Conservation (phyloP, 1,140 invertebrate species). For the Drosophila neocordata region DNA sequence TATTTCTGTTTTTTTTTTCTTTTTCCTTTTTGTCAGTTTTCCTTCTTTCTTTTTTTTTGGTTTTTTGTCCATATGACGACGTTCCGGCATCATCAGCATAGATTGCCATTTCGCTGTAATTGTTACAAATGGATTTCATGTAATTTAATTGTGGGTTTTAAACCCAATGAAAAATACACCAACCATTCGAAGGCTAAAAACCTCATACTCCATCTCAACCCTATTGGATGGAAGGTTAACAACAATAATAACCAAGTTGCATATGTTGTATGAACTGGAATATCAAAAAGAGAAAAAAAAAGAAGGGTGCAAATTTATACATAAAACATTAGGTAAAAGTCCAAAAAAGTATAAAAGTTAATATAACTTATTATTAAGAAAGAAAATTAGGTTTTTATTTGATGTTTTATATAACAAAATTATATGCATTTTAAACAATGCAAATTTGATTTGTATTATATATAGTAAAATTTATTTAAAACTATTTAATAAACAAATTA, state of each 20-base stretch:
- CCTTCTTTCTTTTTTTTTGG: neutral
- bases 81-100: slow-evolving; percentile 77
- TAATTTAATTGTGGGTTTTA: slow-evolving; percentile 81
- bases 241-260: neutral
- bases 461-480: too few species aligned
- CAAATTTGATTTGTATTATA: too few species aligned
- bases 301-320: neutral
- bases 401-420: too few species aligned
- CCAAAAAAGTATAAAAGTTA: neutral
- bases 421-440: too few species aligned
- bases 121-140: slow-evolving; percentile 79
- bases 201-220: slow-evolving; percentile 1
- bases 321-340: neutral
- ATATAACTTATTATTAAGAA: too few species aligned
- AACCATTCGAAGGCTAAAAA: slow-evolving; percentile 37
- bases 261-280: slow-evolving; percentile 2
- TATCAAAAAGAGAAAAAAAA: too few species aligned
- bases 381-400: too few species aligned
- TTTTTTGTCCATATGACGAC: slow-evolving; percentile 54
- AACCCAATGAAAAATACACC: slow-evolving; percentile 75
- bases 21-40: slow-evolving; percentile 5
- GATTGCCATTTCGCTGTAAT: slow-evolving; percentile 78
- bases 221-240: slow-evolving; percentile 13
- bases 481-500: too few species aligned
- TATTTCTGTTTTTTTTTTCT: slow-evolving; percentile 19